These are phyloP conservation scores for Montipora cactus DNA, from an alignment of 64 coral and sea anemone species.

Conservation along the genomic window DNA sequence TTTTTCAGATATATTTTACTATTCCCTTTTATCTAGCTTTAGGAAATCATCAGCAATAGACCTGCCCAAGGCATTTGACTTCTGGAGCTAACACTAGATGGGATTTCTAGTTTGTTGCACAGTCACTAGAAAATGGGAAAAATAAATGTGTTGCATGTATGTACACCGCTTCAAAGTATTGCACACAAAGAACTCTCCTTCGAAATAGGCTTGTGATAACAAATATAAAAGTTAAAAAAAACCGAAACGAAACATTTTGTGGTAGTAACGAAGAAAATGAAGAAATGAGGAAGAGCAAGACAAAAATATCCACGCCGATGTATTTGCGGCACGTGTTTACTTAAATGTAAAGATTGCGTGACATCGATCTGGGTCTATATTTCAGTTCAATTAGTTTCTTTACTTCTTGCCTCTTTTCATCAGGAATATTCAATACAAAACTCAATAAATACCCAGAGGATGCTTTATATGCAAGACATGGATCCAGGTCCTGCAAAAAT, in stretches of 20 bases:
- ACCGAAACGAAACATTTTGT: background rate
- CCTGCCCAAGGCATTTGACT: background rate
- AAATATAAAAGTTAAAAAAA: background rate
- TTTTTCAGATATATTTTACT: constrained; percentile 7
- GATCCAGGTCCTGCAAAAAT: constrained; percentile 45
- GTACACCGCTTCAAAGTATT: background rate
- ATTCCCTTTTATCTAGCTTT: constrained; percentile 53
- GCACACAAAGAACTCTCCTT: background rate
- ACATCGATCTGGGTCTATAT: constrained; percentile 23
- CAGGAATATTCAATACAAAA: constrained; percentile 26
- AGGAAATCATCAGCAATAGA: constrained; percentile 18
- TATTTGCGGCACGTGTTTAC: constrained; percentile 37
- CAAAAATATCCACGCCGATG: background rate
- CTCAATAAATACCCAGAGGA: constrained; percentile 29
- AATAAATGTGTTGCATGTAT: background rate
- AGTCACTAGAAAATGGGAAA: background rate
- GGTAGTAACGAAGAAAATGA: background rate
- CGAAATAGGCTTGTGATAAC: background rate
- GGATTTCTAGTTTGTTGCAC: background rate
- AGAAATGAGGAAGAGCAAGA: background rate
- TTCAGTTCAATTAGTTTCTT: constrained; percentile 18
- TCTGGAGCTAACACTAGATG: background rate
- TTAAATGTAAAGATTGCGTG: constrained; percentile 41
- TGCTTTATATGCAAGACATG: constrained; percentile 33
- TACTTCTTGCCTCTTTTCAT: constrained; percentile 38